Conservation (phyloP, 1,140 invertebrate species). For the Tribolium castaneum region DNA sequence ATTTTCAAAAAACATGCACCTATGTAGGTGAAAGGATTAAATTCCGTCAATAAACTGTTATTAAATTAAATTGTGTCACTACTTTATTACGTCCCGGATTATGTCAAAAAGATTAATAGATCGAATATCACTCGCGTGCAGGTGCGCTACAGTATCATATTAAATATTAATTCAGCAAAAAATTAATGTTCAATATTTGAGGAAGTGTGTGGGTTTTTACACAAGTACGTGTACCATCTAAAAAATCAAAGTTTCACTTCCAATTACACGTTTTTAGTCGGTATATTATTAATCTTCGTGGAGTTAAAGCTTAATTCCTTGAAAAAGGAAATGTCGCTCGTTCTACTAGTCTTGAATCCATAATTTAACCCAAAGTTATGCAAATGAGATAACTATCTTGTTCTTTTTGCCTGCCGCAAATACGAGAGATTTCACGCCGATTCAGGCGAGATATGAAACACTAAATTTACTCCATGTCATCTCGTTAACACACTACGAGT, state of each 20-base stretch:
- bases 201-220: too few species aligned
- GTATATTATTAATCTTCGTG: background rate
- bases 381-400: conserved; percentile 17
- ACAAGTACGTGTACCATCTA: too few species aligned
- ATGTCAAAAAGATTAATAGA: background rate
- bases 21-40: background rate
- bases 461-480: conserved; percentile 6
- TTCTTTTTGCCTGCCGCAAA: background rate
- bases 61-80: background rate
- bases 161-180: too few species aligned
- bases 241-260: background rate
- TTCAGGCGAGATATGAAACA: background rate
- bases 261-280: background rate
- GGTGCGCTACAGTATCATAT: too few species aligned
- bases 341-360: background rate
- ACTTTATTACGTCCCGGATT: background rate
- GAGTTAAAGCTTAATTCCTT: background rate
- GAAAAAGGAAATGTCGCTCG: background rate
- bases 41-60: background rate
- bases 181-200: too few species aligned
- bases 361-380: conserved; percentile 1
- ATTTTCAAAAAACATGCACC: too few species aligned
- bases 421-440: background rate
- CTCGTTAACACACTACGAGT: background rate
- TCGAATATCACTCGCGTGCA: too few species aligned